Evolutionary conservation across 1,140 invertebrate species (phyloP).

Genomic region (Anthonomus grandis): DNA sequence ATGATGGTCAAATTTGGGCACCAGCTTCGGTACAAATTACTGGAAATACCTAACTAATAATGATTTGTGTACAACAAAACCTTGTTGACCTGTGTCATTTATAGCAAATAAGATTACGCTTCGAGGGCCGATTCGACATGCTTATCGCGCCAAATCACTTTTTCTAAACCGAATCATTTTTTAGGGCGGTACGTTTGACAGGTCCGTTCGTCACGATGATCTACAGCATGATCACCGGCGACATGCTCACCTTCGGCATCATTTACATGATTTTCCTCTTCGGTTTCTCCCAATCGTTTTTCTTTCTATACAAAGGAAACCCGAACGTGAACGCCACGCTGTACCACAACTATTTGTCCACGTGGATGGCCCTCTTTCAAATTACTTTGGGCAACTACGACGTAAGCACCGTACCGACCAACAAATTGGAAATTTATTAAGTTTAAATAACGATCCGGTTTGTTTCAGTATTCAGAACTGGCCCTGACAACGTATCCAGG

Average conservation of each 20-base stretch:
- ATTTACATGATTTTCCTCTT: conserved; percentile 92
- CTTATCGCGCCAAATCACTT: no score
- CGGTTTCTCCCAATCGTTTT: conserved; percentile 95
- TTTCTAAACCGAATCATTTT: no score
- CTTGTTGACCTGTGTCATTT: no score
- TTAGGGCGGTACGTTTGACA: conserved; percentile 84
- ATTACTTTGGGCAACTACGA: conserved; percentile 97
- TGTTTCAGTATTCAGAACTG: conserved; percentile 85
- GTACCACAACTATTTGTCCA: conserved; percentile 81
- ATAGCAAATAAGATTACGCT: no score
- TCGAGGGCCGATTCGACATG: no score
- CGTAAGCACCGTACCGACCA: conserved; percentile 58
- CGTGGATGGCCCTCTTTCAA: conserved; percentile 97
- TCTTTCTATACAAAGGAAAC: conserved; percentile 92
- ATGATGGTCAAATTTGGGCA: no score
- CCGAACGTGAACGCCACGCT: conserved; percentile 74
- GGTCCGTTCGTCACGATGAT: conserved; percentile 99
- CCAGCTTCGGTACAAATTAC: no score
- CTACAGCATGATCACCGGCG: conserved; percentile 95
- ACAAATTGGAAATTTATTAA: conserved; percentile 2
- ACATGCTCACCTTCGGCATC: conserved; percentile 96
- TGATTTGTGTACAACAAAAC: no score
- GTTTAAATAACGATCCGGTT: background rate
- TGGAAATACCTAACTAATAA: no score
- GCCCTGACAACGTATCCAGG: conserved; percentile 85